Evolutionary conservation across 2,888 invertebrate species (phyloP).

Genomic region (Merodon equestris): DNA sequence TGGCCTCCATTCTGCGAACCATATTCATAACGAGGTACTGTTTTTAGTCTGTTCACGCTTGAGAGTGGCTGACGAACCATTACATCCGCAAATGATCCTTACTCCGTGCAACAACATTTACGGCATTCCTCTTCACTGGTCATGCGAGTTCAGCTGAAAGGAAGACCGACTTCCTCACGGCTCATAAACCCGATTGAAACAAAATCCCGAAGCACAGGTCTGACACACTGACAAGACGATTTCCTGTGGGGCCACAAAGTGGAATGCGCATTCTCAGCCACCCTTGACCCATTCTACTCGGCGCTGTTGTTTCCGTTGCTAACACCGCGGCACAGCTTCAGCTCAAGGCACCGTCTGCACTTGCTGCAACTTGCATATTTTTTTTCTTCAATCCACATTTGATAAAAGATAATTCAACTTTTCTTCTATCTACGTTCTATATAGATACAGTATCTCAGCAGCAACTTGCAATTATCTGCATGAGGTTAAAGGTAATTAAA

Average conservation of each 20-base stretch:
- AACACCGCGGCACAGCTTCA: no score
- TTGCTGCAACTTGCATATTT: slow-evolving; percentile 2
- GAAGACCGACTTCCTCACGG: not conserved
- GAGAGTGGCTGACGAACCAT: no score
- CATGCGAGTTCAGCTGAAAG: no score
- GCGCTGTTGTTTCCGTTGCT: no score
- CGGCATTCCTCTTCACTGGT: not conserved
- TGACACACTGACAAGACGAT: not conserved
- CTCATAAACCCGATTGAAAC: no score
- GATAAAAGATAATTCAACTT: slow-evolving; percentile 5
- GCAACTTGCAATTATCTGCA: slow-evolving; percentile 60
- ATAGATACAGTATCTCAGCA: not conserved
- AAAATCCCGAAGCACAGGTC: no score
- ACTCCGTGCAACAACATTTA: no score
- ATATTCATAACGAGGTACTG: no score
- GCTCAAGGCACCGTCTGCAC: slow-evolving; percentile 2
- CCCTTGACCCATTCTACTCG: slow-evolving; percentile 25
- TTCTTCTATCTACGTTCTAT: slow-evolving; percentile 49
- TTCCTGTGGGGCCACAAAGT: slow-evolving; percentile 9
- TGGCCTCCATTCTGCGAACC: no score
- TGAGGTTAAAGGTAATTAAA: slow-evolving; percentile 69
- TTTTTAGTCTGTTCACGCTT: no score
- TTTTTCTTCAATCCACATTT: not conserved
- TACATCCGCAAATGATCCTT: no score
- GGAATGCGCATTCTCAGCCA: slow-evolving; percentile 8